Percentiles rank a stretch among this genome's conserved stretches.
Evolutionary conservation across 2,797 vertebrate genomes (phyloP).

Genomic region (Bradypus variegatus): DNA sequence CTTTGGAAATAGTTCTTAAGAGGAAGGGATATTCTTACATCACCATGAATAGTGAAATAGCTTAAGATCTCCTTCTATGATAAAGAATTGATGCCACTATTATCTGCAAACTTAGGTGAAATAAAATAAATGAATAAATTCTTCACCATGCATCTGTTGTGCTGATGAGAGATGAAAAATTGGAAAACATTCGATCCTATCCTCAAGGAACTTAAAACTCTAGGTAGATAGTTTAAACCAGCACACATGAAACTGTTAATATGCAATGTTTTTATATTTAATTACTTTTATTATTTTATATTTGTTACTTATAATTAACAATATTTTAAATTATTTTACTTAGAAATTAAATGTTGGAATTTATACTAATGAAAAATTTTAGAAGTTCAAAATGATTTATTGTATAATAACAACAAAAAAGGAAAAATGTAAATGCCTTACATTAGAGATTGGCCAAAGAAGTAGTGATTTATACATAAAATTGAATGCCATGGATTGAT

Average conservation of each 20-base stretch:
- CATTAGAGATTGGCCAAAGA: not conserved
- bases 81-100: slow-evolving; percentile 3
- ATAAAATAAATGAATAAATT: not conserved
- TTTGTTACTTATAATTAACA: not conserved
- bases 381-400: not conserved
- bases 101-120: slow-evolving; percentile 8
- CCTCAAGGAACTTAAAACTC: slow-evolving; percentile 13
- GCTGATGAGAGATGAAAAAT: slow-evolving; percentile 6
- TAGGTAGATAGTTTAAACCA: slow-evolving; percentile 3
- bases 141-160: not conserved
- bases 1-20: slow-evolving; percentile 17
- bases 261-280: slow-evolving; percentile 6
- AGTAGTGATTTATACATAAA: not conserved
- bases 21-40: not conserved
- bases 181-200: not conserved
- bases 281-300: slow-evolving; percentile 6
- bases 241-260: not conserved
- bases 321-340: not conserved
- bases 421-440: not conserved
- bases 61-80: not conserved
- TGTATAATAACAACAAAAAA: slow-evolving; percentile 25
- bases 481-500: not conserved
- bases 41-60: not conserved
- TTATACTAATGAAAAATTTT: slow-evolving; percentile 27
- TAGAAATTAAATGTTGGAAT: slow-evolving; percentile 1